Conservation (phyloP, 2,797 vertebrate genomes). For the Tokudaia tokunoshimensis region DNA sequence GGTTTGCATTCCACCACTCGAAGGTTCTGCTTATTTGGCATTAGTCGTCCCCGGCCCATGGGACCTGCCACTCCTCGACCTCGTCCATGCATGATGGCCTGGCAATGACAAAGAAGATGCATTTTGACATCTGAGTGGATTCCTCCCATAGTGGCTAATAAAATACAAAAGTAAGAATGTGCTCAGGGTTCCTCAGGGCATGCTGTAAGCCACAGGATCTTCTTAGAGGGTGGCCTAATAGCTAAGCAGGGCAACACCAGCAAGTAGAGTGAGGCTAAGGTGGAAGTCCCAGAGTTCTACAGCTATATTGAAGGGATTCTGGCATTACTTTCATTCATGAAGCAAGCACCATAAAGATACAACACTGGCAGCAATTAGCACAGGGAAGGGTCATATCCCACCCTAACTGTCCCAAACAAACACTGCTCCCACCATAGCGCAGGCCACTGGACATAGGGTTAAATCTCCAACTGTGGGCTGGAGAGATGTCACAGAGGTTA, state of each 20-base stretch:
- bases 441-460: not conserved
- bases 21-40: constrained; percentile 93
- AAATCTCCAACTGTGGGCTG: not conserved
- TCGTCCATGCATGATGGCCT: constrained; percentile 95
- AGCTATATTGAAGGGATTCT: not conserved
- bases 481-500: too few relatives aligned
- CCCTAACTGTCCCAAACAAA: fast-evolving
- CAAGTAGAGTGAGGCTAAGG: not conserved
- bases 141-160: constrained; percentile 40
- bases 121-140: constrained; percentile 73
- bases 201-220: fast-evolving
- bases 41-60: constrained; percentile 91
- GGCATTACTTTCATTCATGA: fast-evolving
- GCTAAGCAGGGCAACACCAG: too few relatives aligned
- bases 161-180: constrained; percentile 9
- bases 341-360: too few relatives aligned
- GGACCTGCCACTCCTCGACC: constrained; percentile 92
- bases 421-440: fast-evolving
- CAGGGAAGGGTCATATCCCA: fast-evolving
- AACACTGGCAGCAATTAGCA: not conserved
- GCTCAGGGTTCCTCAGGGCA: constrained; percentile 65
- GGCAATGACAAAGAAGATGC: constrained; percentile 86
- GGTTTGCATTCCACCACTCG: constrained; percentile 91
- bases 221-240: not conserved
- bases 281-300: not conserved